Percentiles rank a stretch among this genome's conserved stretches.
Conservation (phyloP, 2,888 invertebrate species). For the Neuroscelio doddi region DNA sequence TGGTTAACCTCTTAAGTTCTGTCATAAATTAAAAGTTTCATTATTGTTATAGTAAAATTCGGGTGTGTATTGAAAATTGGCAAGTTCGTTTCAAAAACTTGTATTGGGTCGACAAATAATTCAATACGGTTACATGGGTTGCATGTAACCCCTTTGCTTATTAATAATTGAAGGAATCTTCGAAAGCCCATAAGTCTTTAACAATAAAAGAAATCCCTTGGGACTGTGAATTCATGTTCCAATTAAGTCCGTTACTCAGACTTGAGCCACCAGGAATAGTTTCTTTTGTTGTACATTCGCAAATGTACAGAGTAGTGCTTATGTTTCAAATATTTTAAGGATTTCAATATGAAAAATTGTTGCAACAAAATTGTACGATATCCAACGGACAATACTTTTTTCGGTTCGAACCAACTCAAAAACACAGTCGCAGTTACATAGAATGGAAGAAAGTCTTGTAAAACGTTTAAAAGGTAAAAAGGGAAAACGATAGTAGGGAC, state of each 20-base stretch:
- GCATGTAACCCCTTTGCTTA: background rate
- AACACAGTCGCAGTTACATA: slow-evolving; percentile 36
- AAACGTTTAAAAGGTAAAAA: slow-evolving; percentile 28
- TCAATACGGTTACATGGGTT: background rate
- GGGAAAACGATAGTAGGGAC: slow-evolving; percentile 28
- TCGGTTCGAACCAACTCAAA: slow-evolving; percentile 27
- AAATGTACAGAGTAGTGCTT: no score
- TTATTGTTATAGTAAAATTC: no score
- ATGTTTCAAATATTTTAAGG: no score
- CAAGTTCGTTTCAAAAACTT: background rate
- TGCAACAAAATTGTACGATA: slow-evolving; percentile 7
- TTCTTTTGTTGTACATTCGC: background rate
- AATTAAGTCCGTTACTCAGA: slow-evolving; percentile 9
- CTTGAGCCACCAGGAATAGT: slow-evolving; percentile 5
- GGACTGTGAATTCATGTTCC: slow-evolving; percentile 5
- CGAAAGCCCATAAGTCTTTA: slow-evolving; percentile 11
- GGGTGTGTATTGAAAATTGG: no score
- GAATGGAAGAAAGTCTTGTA: slow-evolving; percentile 7
- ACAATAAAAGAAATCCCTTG: slow-evolving; percentile 7
- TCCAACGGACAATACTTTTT: slow-evolving; percentile 31
- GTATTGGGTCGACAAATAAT: background rate
- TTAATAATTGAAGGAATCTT: slow-evolving; percentile 1
- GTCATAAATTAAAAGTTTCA: no score
- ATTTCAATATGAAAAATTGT: background rate
- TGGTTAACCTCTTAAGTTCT: no score